Conservation (phyloP, 2,888 invertebrate genomes). For the Hypolimnas misippus region DNA sequence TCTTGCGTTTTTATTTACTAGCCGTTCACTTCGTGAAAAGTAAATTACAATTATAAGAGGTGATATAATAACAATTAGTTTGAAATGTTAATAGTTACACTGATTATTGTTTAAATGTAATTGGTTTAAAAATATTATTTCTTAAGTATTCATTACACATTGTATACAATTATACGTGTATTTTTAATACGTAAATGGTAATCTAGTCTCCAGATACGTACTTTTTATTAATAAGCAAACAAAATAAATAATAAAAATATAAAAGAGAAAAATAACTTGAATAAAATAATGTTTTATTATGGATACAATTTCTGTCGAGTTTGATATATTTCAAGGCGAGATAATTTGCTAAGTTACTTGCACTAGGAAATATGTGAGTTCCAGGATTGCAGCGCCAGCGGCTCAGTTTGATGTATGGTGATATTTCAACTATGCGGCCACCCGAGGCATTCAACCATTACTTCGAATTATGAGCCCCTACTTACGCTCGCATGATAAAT, state of each 20-base stretch:
- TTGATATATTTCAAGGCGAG: constrained; percentile 7
- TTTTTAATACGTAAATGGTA: no score
- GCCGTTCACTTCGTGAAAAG: no score
- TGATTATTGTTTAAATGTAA: no score
- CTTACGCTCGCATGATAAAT: constrained; percentile 37
- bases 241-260: background rate
- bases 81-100: no score
- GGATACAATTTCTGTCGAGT: background rate
- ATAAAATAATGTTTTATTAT: background rate
- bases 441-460: constrained; percentile 38
- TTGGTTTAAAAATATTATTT: no score
- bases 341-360: constrained; percentile 18
- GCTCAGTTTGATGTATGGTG: constrained; percentile 41
- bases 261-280: background rate
- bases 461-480: constrained; percentile 39
- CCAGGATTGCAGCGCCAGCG: constrained; percentile 37
- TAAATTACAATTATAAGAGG: no score
- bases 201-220: no score
- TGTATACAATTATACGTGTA: no score
- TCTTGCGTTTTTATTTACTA: background rate
- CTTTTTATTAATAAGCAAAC: no score
- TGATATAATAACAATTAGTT: no score
- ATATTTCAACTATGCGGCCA: constrained; percentile 42
- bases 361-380: constrained; percentile 32
- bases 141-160: no score